Evolutionary conservation across 2,888 invertebrate genomes (phyloP), one percentile per base, ranked within the genome.

Genomic region (Cordilura impudica): DNA sequence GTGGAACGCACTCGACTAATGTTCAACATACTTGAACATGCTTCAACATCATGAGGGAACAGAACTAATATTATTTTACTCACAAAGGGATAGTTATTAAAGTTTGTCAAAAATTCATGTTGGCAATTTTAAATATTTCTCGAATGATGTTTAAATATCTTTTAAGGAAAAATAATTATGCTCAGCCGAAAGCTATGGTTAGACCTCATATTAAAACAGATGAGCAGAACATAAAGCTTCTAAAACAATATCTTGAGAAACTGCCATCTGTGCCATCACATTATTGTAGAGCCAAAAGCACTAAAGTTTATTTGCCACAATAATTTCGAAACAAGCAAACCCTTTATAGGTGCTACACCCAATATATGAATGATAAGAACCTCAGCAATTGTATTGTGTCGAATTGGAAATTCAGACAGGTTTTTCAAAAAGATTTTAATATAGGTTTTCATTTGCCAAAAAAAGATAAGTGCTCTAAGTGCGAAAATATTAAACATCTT

Each of bases 401-500:
- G 71, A 71, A 71, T 61, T 71, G 61, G 54, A 43, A 43, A 43
- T 65, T 53, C 29, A 49, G 54, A 66, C 26, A 66, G 39, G 54
- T 54, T 54, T 54, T 66, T 45, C 39, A 56, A 67, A n/a, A n/a
- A n/a, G n/a, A n/a, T n/a, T n/a, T n/a, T n/a, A n/a, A n/a, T n/a
- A n/a, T n/a, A n/a, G n/a, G n/a, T n/a, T n/a, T n/a, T n/a, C n/a
- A n/a, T n/a, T n/a, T n/a, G n/a, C n/a, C n/a, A n/a, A n/a, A n/a
- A 67, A 67, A 53, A 53, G 66, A 66, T 43, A 66, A 53, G 39
- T 53, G 65, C 51, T 53, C 51, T 49, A 60, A 70, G 12, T 61
- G 53, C 45, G 45, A 71, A 71, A 71, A 71, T 71, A 71, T 71
- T 71, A 61, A 61, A 71, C n/a, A 71, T 71, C 71, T 54, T 53